These are phyloP conservation scores for Dynastes grantii DNA, from an alignment of 2,888 invertebrate species.

Conservation along the genomic window DNA sequence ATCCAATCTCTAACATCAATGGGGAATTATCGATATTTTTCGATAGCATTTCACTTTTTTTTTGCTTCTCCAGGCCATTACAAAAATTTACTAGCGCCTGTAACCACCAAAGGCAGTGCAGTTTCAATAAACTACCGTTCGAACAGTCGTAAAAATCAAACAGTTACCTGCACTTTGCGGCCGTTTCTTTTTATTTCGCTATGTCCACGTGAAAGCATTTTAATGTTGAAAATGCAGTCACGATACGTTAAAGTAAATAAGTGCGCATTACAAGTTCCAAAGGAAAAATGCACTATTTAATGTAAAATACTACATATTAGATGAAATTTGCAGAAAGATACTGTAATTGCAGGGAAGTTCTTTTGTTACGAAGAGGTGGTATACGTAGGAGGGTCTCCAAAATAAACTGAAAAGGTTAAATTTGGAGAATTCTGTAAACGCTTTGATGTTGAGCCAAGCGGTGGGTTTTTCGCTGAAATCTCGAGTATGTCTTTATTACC, in stretches of 20 bases:
- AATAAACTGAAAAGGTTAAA: slow-evolving; percentile 2
- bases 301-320: too few relatives aligned
- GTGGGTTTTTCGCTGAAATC: slow-evolving; percentile 7
- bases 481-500: slow-evolving; percentile 30
- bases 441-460: slow-evolving; percentile 20
- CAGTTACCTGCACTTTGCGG: background rate
- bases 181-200: too few relatives aligned
- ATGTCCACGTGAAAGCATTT: background rate
- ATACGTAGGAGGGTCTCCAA: background rate
- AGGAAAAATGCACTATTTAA: background rate
- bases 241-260: background rate
- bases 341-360: background rate
- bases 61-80: background rate
- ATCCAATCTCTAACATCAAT: background rate
- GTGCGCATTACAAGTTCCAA: background rate
- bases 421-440: slow-evolving; percentile 22
- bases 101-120: slow-evolving; percentile 21
- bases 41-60: background rate
- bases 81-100: slow-evolving; percentile 15
- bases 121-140: slow-evolving; percentile 14
- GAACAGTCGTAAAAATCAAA: slow-evolving; percentile 28
- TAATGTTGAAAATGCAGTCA: background rate
- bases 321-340: background rate
- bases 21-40: slow-evolving; percentile 18
- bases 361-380: background rate